Evolutionary conservation across 2,797 vertebrate species (phyloP).

Genomic region (Falco cherrug): DNA sequence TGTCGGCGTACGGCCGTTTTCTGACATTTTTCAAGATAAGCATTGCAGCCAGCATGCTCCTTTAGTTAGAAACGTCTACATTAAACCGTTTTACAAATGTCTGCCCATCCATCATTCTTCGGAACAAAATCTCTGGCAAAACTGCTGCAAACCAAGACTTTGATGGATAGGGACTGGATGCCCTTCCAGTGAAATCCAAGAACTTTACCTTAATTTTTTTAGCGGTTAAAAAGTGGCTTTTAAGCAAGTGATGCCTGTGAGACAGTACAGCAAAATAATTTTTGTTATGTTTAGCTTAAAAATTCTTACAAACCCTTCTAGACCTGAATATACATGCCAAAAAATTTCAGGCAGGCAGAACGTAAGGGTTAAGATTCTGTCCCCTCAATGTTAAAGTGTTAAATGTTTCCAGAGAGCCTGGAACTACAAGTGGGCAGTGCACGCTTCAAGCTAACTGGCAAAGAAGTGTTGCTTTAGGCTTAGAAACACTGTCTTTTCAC

Average conservation of each 20-base stretch:
- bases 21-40: not conserved
- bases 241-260: not conserved
- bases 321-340: not conserved
- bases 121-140: constrained; percentile 14
- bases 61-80: not conserved
- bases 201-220: not conserved
- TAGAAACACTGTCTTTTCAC: constrained; percentile 4
- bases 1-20: accelerated
- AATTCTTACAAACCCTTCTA: not conserved
- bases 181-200: constrained; percentile 36
- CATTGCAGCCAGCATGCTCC: not conserved
- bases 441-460: constrained; percentile 51
- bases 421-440: constrained; percentile 35
- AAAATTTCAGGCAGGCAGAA: not conserved
- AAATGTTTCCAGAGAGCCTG: constrained; percentile 48
- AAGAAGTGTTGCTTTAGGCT: constrained; percentile 65
- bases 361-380: constrained; percentile 10
- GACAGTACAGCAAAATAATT: not conserved
- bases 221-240: not conserved
- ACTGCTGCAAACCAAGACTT: not conserved
- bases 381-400: not conserved
- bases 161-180: constrained; percentile 31
- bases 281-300: not conserved
- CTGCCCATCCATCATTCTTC: not conserved
- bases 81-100: not conserved